Percentiles rank a stretch among this genome's conserved stretches.
Evolutionary conservation across 2,113 vertebrate genomes (phyloP).

Genomic region (Trinectes maculatus): DNA sequence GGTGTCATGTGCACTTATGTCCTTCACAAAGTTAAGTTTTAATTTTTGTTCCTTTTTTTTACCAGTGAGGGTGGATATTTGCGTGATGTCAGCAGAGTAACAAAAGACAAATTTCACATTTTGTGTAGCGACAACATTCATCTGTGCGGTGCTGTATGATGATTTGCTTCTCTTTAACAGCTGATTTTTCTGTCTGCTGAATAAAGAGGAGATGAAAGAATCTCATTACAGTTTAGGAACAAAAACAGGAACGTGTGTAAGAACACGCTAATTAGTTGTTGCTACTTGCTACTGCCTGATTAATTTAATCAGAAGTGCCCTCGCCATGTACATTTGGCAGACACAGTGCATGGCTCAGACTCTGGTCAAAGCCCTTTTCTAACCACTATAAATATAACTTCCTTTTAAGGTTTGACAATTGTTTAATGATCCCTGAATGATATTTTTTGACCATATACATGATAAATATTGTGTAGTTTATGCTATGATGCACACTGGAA

Average conservation of each 20-base stretch:
- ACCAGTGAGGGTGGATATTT: slow-evolving; percentile 11
- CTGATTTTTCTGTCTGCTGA: slow-evolving; percentile 1
- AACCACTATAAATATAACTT: background rate
- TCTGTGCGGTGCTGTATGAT: slow-evolving; percentile 5
- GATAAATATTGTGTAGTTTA: background rate
- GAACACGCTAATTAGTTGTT: slow-evolving; percentile 62
- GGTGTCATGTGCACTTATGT: slow-evolving; percentile 14
- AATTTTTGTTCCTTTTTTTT: background rate
- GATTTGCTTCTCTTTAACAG: slow-evolving; percentile 27
- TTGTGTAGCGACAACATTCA: slow-evolving; percentile 10
- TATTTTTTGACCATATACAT: background rate
- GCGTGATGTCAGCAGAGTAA: slow-evolving; percentile 36
- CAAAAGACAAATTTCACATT: slow-evolving; percentile 45
- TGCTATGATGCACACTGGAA: background rate
- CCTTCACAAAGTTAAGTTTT: slow-evolving; percentile 47
- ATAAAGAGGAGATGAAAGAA: slow-evolving; percentile 18
- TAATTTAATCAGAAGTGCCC: slow-evolving; percentile 62
- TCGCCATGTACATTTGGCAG: slow-evolving; percentile 22
- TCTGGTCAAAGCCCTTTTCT: background rate
- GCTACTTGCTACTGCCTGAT: slow-evolving; percentile 59
- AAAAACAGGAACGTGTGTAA: slow-evolving; percentile 50
- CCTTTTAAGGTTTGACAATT: background rate
- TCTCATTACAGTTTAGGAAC: slow-evolving; percentile 42
- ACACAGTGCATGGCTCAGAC: background rate
- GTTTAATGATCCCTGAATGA: background rate